Percentiles rank a stretch among this genome's conserved stretches.
Evolutionary conservation across 2,888 invertebrate species (phyloP).

Genomic region (Polylopha cassiicola): DNA sequence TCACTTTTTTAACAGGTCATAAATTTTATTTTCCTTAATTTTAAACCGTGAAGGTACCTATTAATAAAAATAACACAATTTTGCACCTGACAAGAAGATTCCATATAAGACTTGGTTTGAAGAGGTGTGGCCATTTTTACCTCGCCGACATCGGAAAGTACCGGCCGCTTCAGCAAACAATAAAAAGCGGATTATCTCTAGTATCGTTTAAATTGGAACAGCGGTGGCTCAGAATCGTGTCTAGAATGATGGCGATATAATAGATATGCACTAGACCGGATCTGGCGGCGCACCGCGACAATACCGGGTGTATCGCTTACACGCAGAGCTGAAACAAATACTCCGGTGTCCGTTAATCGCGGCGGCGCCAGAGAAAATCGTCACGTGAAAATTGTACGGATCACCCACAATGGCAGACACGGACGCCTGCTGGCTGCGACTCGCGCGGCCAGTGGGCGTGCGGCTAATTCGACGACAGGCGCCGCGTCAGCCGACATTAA

Average conservation of each 20-base stretch:
- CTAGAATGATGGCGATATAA: slow-evolving; percentile 62
- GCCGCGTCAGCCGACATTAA: slow-evolving; percentile 46
- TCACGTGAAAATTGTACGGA: slow-evolving; percentile 57
- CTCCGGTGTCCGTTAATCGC: slow-evolving; percentile 63
- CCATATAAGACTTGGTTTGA: slow-evolving; percentile 32
- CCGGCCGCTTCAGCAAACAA: slow-evolving; percentile 38
- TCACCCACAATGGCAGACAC: slow-evolving; percentile 29
- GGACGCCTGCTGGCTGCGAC: slow-evolving; percentile 21
- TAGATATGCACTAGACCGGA: slow-evolving; percentile 72
- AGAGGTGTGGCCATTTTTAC: slow-evolving; percentile 39
- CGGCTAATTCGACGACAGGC: slow-evolving; percentile 58
- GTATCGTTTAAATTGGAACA: slow-evolving; percentile 62
- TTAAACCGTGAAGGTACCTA: slow-evolving; percentile 6
- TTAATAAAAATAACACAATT: slow-evolving; percentile 22
- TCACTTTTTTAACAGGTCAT: too few species aligned
- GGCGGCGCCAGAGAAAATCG: slow-evolving; percentile 64
- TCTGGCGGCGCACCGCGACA: slow-evolving; percentile 58
- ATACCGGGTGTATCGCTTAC: slow-evolving; percentile 68
- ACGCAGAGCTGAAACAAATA: slow-evolving; percentile 66
- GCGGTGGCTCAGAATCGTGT: slow-evolving; percentile 54
- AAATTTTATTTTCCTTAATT: too few species aligned
- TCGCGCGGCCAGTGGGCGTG: slow-evolving; percentile 28
- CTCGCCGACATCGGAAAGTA: slow-evolving; percentile 26
- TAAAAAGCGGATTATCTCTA: slow-evolving; percentile 61
- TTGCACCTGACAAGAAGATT: slow-evolving; percentile 30